phyloP scores from a whole-genome alignment of 1,140 invertebrate species.

The Diorhabda elongata region DNA sequence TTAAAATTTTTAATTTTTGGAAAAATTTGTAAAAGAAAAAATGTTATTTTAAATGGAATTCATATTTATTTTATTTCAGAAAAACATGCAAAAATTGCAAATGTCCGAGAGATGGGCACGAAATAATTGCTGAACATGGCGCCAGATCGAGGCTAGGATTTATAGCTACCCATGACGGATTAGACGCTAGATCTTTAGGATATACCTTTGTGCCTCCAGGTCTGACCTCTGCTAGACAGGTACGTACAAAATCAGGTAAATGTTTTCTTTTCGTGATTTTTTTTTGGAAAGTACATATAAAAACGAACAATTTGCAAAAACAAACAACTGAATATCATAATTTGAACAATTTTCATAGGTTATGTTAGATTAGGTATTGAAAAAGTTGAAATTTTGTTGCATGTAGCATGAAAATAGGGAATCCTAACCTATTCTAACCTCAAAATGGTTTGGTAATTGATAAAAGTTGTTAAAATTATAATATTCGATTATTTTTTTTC shows the following conservation, averaged over 20 bases:
- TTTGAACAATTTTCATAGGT: no score
- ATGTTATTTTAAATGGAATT: neutral
- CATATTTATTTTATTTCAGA: conserved; percentile 35
- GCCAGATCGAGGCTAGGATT: conserved; percentile 41
- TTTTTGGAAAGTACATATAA: no score
- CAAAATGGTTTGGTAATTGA: no score
- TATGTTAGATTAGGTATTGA: no score
- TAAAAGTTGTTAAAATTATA: no score
- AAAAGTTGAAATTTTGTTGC: no score
- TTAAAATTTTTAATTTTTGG: conserved; percentile 6
- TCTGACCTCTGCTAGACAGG: conserved; percentile 57
- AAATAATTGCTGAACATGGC: conserved; percentile 42
- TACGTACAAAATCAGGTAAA: conserved; percentile 30
- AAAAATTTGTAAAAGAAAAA: neutral
- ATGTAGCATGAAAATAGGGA: no score
- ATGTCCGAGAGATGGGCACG: conserved; percentile 41
- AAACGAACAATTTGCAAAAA: no score
- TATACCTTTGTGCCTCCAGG: conserved; percentile 82
- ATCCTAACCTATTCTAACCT: no score
- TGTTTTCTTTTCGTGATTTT: no score
- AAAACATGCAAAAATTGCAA: conserved; percentile 46
- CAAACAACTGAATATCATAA: no score
- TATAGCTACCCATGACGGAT: conserved; percentile 29
- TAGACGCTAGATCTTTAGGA: conserved; percentile 59
- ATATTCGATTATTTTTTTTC: no score